Evolutionary conservation across 1,140 invertebrate species (phyloP).

Genomic region (Apis dorsata): DNA sequence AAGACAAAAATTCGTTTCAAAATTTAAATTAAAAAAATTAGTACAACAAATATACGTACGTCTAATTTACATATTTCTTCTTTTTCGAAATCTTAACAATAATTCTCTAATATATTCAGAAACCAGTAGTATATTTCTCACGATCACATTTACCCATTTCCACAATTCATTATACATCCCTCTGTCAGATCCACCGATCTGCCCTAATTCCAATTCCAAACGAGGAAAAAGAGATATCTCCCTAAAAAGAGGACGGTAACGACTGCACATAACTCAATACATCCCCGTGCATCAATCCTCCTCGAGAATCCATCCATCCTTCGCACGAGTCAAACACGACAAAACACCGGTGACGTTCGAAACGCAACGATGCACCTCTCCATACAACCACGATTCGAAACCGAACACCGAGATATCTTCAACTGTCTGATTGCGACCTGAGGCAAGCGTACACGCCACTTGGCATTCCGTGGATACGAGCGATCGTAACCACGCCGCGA

Average conservation of each 20-base stretch:
- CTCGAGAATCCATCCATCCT: too few relatives aligned
- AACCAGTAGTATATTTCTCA: too few relatives aligned
- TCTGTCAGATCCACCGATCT: too few relatives aligned
- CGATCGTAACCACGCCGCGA: neutral
- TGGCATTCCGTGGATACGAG: neutral
- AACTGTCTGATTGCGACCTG: conserved; percentile 3
- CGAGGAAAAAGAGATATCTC: neutral
- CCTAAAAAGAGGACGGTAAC: neutral
- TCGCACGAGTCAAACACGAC: neutral
- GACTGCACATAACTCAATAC: neutral
- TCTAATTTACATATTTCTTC: too few relatives aligned
- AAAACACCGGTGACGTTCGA: conserved; percentile 4
- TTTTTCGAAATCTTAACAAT: too few relatives aligned
- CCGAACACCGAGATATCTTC: neutral
- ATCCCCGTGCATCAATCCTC: neutral
- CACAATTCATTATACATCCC: too few relatives aligned
- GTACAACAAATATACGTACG: too few relatives aligned
- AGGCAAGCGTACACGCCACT: neutral
- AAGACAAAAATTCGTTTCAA: neutral
- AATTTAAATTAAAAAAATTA: neutral
- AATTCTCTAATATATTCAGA: too few relatives aligned
- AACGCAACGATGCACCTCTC: neutral
- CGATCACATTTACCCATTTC: too few relatives aligned
- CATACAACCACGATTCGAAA: neutral
- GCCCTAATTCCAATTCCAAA: too few relatives aligned